These are phyloP conservation scores for Drosophila mercatorum DNA, from an alignment of 2,888 invertebrate genomes.

Conservation along the genomic window DNA sequence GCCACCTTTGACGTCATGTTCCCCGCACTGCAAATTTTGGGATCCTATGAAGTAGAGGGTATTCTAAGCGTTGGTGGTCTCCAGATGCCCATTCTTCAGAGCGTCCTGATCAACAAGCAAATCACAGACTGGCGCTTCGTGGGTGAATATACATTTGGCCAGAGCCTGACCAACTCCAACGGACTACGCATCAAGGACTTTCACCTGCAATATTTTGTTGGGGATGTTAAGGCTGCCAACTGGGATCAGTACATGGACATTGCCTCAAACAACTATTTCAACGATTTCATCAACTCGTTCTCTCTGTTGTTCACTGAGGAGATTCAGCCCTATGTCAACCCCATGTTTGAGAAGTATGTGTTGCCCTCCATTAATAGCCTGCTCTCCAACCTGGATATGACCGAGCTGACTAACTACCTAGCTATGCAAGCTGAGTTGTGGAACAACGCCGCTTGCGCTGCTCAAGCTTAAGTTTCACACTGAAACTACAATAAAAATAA, in stretches of 20 bases:
- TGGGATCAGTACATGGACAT: constrained; percentile 69
- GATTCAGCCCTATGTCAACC: constrained; percentile 48
- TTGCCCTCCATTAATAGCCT: constrained; percentile 51
- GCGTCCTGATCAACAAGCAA: constrained; percentile 57
- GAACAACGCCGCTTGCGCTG: constrained; percentile 28
- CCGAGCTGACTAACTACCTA: constrained; percentile 24
- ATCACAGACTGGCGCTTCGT: constrained; percentile 60
- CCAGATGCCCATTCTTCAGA: constrained; percentile 41
- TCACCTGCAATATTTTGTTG: constrained; percentile 57
- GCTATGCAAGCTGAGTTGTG: constrained; percentile 34
- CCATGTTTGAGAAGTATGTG: constrained; percentile 11
- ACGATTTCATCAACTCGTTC: constrained; percentile 46
- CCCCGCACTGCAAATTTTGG: constrained; percentile 61
- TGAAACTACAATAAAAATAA: no score
- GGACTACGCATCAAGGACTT: constrained; percentile 64
- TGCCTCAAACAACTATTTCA: constrained; percentile 69
- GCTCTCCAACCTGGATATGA: constrained; percentile 39
- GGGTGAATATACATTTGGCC: constrained; percentile 52
- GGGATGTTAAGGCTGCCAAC: constrained; percentile 46
- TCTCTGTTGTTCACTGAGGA: constrained; percentile 55
- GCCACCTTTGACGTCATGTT: constrained; percentile 63
- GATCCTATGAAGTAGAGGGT: constrained; percentile 56
- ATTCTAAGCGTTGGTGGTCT: constrained; percentile 45
- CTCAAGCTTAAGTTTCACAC: constrained; percentile 1
- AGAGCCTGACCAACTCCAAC: constrained; percentile 34